phyloP scores from a whole-genome alignment of 2,888 invertebrate species.

The Syrista parreyssii region DNA sequence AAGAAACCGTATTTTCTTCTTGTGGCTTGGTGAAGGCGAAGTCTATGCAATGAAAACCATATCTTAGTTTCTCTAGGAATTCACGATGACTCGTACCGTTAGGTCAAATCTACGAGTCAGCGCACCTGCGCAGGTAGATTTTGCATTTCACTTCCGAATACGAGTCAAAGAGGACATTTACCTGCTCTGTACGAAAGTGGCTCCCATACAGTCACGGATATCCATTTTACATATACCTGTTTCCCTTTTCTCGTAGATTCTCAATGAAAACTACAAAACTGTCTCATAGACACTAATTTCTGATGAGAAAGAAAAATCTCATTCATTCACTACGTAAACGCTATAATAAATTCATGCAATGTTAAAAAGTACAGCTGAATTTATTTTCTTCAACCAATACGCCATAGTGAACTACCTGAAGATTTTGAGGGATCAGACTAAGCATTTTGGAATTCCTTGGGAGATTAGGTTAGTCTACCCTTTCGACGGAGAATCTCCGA shows the following conservation, averaged over 20 bases:
- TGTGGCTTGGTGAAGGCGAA: neutral
- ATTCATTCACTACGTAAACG: neutral
- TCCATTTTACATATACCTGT: neutral
- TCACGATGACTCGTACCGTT: conserved; percentile 22
- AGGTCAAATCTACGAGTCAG: conserved; percentile 22
- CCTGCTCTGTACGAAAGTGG: neutral
- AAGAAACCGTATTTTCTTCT: neutral
- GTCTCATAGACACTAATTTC: neutral
- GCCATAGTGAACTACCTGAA: conserved; percentile 2
- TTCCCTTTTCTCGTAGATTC: neutral
- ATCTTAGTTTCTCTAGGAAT: conserved; percentile 18
- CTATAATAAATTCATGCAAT: neutral
- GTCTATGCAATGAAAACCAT: conserved; percentile 4
- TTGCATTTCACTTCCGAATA: conserved; percentile 11
- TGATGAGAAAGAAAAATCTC: neutral
- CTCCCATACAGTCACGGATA: neutral
- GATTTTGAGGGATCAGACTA: conserved; percentile 9
- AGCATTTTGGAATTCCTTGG: conserved; percentile 29
- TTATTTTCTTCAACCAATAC: neutral
- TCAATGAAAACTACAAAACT: neutral
- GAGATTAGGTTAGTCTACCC: conserved; percentile 37
- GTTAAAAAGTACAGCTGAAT: neutral
- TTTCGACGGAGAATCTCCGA: neutral
- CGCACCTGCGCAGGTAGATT: conserved; percentile 22
- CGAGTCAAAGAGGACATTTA: neutral